Evolutionary conservation across 2,113 vertebrate species (phyloP), one percentile per base, ranked within the genome.

Genomic region (Carettochelys insculpta): DNA sequence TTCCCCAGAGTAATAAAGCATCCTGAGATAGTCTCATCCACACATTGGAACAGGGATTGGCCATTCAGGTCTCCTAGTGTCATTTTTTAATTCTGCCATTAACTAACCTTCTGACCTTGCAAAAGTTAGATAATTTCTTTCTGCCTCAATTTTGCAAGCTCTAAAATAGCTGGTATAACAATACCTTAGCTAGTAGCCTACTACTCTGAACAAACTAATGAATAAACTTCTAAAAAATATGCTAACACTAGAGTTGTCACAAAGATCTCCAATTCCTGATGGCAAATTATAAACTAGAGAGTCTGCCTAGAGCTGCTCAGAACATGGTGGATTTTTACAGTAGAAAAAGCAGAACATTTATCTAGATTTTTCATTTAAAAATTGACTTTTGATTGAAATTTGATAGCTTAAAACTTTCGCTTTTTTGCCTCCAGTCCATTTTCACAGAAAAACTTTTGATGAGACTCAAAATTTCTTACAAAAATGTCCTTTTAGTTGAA

Each of bases 361-460:
- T 47, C 80, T 34, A 73, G 93, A 73, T 61, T 50, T 89, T 95
- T 93, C 78, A 51, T 52, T 68, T 68, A 89, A 94, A 92, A 95
- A 88, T 93, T 83, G 90, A 65, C 16, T 65, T 65, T 65, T 65
- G 9, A 65, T n/a, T 65, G 34, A n/a, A n/a, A n/a, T n/a, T 8
- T n/a, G 34, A 65, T 65, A 65, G 14, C 29, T 8, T 34, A 65
- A 65, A 65, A 19, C 34, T 65, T n/a, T n/a, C n/a, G 58, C 14
- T 34, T 17, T 54, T 58, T 94, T 90, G 94, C 77, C 91, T 89
- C 82, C 90, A 92, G 54, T 91, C 93, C 81, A 77, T 88, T 95
- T 93, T 93, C 94, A 91, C 50, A 83, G 86, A 95, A 94, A 34
- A 82, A 86, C 65, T 92, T 90, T 92, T 88, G 88, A n/a, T 34